Base-by-base conservation (phyloP, 1,140 invertebrate species). In the Cephus cinctus region DNA sequence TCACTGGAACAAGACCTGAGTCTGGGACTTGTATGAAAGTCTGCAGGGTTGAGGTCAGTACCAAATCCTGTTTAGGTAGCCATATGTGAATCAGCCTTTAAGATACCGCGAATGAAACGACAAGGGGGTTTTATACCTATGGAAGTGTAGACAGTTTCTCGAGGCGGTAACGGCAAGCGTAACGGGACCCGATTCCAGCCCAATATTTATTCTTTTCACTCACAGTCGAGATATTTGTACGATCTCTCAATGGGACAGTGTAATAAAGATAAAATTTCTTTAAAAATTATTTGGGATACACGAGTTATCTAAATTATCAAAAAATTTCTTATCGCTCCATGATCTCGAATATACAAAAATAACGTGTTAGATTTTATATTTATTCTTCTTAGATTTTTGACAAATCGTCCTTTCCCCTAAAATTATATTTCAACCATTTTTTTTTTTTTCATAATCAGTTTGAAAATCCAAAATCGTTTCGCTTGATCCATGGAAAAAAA, bases 111-210 rank as follows among this genome's bases (percentile, higher is more conserved):
- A 50, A 60, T 50, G 54, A 61, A 59, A 56, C 40, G 54, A 42
- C 51, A 49, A 47, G 47, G 46, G 35, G 43, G 42, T 50, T 27
- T n/a, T n/a, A n/a, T 55, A 54, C 42, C 46, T 44, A 19, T 55
- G 45, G 35, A 48, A 45, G 27, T 34, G 47, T 57, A 57, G 41
- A 60, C 41, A 43, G 44, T 41, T 59, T 63, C 69, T 73, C 58
- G 59, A 73, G 69, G 71, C 72, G 67, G 67, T 75, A 75, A 76
- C 72, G 72, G 73, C 69, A 75, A 69, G 68, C 51, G 52, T 76
- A 76, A 75, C 73, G 73, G 73, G 67, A 74, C 59, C 43, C 59
- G 63, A 65, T 69, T 68, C 61, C 59, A 65, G 61, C 63, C 69
- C 62, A 73, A 73, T 75, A 70, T 73, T 75, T 67, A 71, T 71